phyloP scores from a whole-genome alignment of 2,888 invertebrate species.

The Esperia sulphurella region DNA sequence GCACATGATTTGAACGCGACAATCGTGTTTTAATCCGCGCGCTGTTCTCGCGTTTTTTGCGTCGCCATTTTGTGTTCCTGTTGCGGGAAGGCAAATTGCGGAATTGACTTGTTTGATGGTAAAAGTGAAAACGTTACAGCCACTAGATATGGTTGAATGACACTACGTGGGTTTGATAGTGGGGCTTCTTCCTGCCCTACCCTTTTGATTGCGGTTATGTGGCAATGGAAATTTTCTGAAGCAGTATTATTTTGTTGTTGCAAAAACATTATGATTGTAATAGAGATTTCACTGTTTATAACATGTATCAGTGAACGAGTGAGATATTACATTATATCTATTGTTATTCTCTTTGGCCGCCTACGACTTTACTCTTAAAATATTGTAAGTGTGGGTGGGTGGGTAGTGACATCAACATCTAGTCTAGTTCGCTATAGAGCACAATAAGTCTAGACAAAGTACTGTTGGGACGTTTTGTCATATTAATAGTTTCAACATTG shows the following conservation, averaged over 20 bases:
- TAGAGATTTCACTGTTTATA: no score
- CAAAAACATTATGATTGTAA: not conserved
- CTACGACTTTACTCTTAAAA: no score
- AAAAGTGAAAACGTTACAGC: conserved; percentile 62
- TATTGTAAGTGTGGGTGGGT: no score
- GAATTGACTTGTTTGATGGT: conserved; percentile 52
- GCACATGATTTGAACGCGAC: conserved; percentile 53
- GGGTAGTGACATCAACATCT: no score
- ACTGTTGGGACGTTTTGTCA: not conserved
- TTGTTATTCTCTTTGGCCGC: no score
- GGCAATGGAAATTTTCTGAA: not conserved
- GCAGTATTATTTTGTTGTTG: no score
- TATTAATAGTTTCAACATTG: not conserved
- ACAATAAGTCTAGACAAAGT: not conserved
- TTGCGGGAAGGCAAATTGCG: conserved; percentile 34
- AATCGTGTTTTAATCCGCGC: conserved; percentile 42
- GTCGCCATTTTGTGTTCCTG: conserved; percentile 56
- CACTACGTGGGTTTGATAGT: not conserved
- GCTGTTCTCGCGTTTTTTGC: conserved; percentile 53
- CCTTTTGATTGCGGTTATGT: not conserved
- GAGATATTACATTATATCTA: no score
- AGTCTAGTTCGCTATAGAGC: not conserved
- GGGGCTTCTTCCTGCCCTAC: not conserved
- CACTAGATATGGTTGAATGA: conserved; percentile 35
- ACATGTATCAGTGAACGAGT: no score